These are phyloP conservation scores for Xenopus laevis DNA, from an alignment of 2,113 vertebrate genomes.

Conservation along the genomic window DNA sequence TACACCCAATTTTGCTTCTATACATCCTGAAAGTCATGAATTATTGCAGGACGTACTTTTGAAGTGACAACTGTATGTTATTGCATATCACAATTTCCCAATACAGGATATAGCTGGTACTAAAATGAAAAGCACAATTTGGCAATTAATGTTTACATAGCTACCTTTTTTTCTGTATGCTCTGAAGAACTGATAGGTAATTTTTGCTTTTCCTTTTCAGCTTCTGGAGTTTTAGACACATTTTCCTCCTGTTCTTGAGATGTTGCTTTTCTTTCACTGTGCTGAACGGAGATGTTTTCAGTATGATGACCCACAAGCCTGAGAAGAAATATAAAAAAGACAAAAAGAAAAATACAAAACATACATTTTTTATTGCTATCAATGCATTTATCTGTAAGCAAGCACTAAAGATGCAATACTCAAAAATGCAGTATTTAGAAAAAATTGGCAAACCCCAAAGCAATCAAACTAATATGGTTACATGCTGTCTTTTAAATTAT, in stretches of 20 bases:
- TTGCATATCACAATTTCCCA: no score
- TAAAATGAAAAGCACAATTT: no score
- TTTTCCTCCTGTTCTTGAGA: conserved; percentile 68
- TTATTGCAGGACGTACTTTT: no score
- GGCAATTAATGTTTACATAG: no score
- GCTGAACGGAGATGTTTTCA: conserved; percentile 70
- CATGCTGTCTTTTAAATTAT: neutral
- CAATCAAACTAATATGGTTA: neutral
- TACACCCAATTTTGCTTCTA: no score
- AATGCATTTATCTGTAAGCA: neutral
- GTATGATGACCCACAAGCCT: conserved; percentile 71
- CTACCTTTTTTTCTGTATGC: conserved; percentile 69
- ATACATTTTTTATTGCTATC: neutral
- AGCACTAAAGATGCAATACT: conserved; percentile 1
- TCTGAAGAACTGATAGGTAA: conserved; percentile 66
- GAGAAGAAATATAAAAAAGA: conserved; percentile 38
- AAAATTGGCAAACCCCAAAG: neutral
- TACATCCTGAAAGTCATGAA: no score
- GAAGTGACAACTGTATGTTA: no score
- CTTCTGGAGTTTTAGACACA: conserved; percentile 55
- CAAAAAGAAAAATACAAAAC: neutral
- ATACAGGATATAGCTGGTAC: no score
- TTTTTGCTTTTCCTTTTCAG: conserved; percentile 54
- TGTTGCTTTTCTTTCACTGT: conserved; percentile 67
- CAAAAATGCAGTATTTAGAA: neutral